Conservation (phyloP, 2,888 invertebrate genomes). For the Notodonta ziczac region DNA sequence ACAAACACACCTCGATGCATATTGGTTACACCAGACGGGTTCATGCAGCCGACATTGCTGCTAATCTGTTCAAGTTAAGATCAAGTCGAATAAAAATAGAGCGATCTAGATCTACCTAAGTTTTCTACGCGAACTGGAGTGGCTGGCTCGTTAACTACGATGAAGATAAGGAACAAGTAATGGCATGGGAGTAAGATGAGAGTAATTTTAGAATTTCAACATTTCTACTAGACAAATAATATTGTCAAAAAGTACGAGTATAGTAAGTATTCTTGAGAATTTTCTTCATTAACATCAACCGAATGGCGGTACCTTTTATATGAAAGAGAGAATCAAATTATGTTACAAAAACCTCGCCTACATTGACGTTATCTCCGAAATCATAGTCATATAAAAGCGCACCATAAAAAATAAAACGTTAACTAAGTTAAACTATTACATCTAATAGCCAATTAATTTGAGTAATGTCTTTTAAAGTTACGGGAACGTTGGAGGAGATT, state of each 20-base stretch:
- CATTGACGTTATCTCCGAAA: neutral
- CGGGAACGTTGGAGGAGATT: conserved; percentile 32
- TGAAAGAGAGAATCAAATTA: neutral
- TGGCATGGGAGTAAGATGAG: neutral
- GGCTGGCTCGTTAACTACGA: conserved; percentile 19
- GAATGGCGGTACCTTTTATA: neutral
- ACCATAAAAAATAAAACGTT: conserved; percentile 1
- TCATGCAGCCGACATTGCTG: conserved; percentile 33
- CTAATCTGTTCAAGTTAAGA: conserved; percentile 48
- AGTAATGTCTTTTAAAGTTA: conserved; percentile 26
- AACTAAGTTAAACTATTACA: conserved; percentile 18
- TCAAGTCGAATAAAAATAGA: conserved; percentile 57
- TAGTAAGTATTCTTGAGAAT: too few relatives aligned
- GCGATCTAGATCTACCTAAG: conserved; percentile 44
- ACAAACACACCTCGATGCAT: conserved; percentile 57
- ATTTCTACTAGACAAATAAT: too few relatives aligned
- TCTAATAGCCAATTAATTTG: conserved; percentile 25
- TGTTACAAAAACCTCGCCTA: neutral
- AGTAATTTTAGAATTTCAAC: neutral
- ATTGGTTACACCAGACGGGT: conserved; percentile 59
- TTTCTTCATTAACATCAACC: too few relatives aligned
- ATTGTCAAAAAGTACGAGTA: too few relatives aligned
- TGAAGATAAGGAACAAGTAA: conserved; percentile 21
- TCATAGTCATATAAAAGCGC: neutral
- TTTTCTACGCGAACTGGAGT: conserved; percentile 37